A percentile compares a stretch with the other conserved stretches of the same genome.
Conservation (phyloP, 2,888 invertebrate genomes). For the Vesta saturnalis region DNA sequence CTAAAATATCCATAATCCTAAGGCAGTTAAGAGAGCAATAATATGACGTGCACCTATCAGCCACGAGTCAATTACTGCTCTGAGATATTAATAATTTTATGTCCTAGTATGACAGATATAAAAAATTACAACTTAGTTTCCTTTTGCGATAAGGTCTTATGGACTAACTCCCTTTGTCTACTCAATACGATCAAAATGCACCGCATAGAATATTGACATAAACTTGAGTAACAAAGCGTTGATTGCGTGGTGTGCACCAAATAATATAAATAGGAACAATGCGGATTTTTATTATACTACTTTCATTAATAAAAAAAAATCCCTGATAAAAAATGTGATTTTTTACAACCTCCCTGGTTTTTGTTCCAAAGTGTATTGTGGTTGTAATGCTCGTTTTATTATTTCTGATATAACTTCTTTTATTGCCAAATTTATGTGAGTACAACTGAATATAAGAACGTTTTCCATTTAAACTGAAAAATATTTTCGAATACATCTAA, state of each 20-base stretch:
- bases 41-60: constrained; percentile 59
- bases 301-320: constrained; percentile 57
- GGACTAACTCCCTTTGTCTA: constrained; percentile 44
- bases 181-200: constrained; percentile 33
- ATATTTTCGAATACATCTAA: constrained; percentile 28
- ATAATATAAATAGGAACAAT: constrained; percentile 51
- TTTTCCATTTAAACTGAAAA: constrained; percentile 44
- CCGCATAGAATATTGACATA: constrained; percentile 28
- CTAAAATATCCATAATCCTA: constrained; percentile 33
- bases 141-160: constrained; percentile 48
- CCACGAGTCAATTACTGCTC: constrained; percentile 57
- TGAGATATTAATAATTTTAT: constrained; percentile 62
- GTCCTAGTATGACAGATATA: constrained; percentile 57
- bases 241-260: constrained; percentile 24
- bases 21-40: constrained; percentile 56
- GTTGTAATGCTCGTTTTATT: constrained; percentile 53
- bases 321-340: constrained; percentile 53
- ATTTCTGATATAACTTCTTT: constrained; percentile 54
- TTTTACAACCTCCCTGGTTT: constrained; percentile 50
- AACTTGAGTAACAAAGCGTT: constrained; percentile 29
- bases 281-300: constrained; percentile 52
- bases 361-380: constrained; percentile 54
- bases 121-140: constrained; percentile 58
- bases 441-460: constrained; percentile 45
- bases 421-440: constrained; percentile 52